phyloP scores from a whole-genome alignment of 2,113 vertebrate genomes.

The Tympanuchus pallidicinctus region DNA sequence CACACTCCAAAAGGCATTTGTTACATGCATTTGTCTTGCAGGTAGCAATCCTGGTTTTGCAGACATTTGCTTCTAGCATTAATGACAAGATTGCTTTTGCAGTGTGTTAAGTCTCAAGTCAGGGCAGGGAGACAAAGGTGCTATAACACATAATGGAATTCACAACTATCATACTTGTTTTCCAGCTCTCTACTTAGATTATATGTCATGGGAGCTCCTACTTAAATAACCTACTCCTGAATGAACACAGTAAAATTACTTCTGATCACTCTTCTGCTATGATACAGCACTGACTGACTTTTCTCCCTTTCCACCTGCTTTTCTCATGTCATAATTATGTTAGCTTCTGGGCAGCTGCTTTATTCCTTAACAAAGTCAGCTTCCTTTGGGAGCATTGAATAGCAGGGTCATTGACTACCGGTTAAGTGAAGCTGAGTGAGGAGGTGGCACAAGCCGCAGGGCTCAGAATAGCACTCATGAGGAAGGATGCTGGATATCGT shows the following conservation, averaged over 20 bases:
- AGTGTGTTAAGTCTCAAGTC: background rate
- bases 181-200: background rate
- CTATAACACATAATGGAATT: background rate
- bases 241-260: background rate
- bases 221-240: background rate
- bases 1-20: background rate
- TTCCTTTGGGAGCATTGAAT: background rate
- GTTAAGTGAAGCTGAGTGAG: background rate
- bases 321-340: background rate
- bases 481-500: background rate
- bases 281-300: background rate
- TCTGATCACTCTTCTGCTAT: background rate
- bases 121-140: background rate
- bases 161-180: background rate
- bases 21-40: background rate
- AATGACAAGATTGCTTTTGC: background rate
- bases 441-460: background rate
- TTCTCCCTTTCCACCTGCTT: background rate
- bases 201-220: background rate
- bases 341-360: background rate
- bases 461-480: background rate
- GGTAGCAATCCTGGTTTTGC: background rate
- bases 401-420: background rate
- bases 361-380: background rate
- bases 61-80: background rate